Percentiles rank a stretch among this genome's conserved stretches.
phyloP scores from a whole-genome alignment of 1,140 invertebrate species.

The Danaus melanippus region DNA sequence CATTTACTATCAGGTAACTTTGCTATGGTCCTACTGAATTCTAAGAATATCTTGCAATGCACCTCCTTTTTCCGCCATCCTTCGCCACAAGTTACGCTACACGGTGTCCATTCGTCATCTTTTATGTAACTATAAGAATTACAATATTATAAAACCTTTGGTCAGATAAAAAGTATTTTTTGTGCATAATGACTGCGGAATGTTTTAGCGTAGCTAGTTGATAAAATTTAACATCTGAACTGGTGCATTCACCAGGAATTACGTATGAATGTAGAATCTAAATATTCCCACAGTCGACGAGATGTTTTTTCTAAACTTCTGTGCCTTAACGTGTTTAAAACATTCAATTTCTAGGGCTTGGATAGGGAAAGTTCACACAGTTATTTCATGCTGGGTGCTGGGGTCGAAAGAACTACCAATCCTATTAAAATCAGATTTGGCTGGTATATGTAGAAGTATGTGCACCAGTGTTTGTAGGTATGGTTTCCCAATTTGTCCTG shows the following conservation, averaged over 20 bases:
- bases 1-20: conserved; percentile 91
- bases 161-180: no score
- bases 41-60: conserved; percentile 93
- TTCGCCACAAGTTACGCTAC: conserved; percentile 91
- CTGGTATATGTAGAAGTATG: conserved; percentile 70
- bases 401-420: conserved; percentile 37
- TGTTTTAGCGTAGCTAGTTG: background rate
- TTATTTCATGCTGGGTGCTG: conserved; percentile 34
- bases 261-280: background rate
- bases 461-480: conserved; percentile 60
- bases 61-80: conserved; percentile 86
- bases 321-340: conserved; percentile 11
- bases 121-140: conserved; percentile 71
- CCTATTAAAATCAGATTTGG: conserved; percentile 48
- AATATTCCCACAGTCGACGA: background rate
- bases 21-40: conserved; percentile 89
- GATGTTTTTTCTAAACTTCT: conserved; percentile 4
- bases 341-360: conserved; percentile 7
- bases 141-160: no score
- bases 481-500: conserved; percentile 38
- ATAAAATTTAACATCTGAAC: no score
- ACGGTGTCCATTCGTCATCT: conserved; percentile 86
- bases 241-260: background rate
- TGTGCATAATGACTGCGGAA: conserved; percentile 11
- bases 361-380: conserved; percentile 12